Percentiles rank a stretch among this genome's conserved stretches.
phyloP scores from a whole-genome alignment of 2,888 invertebrate genomes.

The Ormyrus thymus region DNA sequence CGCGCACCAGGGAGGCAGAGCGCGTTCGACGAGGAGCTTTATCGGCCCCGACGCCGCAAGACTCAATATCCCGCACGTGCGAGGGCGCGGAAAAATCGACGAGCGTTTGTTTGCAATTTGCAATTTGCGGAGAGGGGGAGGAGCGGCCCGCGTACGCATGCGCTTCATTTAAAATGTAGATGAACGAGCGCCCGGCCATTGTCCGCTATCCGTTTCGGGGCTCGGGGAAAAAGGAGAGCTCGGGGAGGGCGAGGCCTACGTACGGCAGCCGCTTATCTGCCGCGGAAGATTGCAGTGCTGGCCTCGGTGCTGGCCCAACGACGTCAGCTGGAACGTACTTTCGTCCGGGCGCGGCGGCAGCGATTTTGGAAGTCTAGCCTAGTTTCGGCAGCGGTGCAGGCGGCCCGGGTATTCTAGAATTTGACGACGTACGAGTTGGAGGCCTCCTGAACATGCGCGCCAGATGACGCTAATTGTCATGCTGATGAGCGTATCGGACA shows the following conservation, averaged over 20 bases:
- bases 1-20: not conserved
- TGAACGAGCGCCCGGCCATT: constrained; percentile 62
- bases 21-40: constrained; percentile 23
- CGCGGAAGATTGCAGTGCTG: no score
- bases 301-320: constrained; percentile 40
- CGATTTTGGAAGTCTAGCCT: constrained; percentile 56
- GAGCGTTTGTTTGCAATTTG: constrained; percentile 63
- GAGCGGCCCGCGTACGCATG: constrained; percentile 37
- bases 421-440: not conserved
- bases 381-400: constrained; percentile 17
- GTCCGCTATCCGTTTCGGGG: constrained; percentile 66
- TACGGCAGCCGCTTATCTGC: no score
- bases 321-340: constrained; percentile 68
- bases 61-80: constrained; percentile 9
- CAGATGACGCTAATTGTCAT: constrained; percentile 54
- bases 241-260: no score
- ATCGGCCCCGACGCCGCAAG: constrained; percentile 10
- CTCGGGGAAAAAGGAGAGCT: not conserved
- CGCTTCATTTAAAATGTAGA: constrained; percentile 70
- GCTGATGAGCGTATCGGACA: constrained; percentile 44
- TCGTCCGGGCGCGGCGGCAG: constrained; percentile 67
- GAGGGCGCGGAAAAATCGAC: not conserved
- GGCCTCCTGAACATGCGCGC: constrained; percentile 22
- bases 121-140: constrained; percentile 61
- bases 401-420: constrained; percentile 7